Base-by-base conservation (phyloP, 2,888 invertebrate species). In the Drosophila dives region DNA sequence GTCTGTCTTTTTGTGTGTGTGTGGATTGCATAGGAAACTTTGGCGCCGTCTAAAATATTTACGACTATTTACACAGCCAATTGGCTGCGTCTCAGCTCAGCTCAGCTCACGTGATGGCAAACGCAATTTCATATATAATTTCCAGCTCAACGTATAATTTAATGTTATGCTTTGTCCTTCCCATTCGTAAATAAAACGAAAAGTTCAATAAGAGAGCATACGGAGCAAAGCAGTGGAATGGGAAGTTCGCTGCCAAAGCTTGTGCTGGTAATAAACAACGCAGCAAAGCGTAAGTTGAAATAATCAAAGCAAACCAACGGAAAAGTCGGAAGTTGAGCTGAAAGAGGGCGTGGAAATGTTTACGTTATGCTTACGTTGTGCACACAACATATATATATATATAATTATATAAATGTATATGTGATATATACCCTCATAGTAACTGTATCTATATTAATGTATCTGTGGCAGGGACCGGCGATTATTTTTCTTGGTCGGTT, bases 41-140 rank as follows among this genome's bases (percentile, higher is more conserved):
- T 79, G 75, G 80, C 75, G 75, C 54, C 80, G 48, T 59, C 64
- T 77, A 34, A 83, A 87, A 76, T 87, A 83, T 87, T 84, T 83
- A 83, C 76, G 79, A 84, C 80, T 76, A 67, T 83, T 85, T 85
- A 82, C 86, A 75, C 86, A 84, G 83, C 56, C 83, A 75, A 80
- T 84, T 88, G 86, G 67, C 75, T 62, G 69, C 60, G 23, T 20
- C 33, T 34, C 6, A 32, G n/a, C 23, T 20, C 20, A 3, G 15
- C 34, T 36, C 15, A 32, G 20, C 65, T 79, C 77, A 77, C 75
- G 65, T 75, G 77, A 79, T 80, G 63, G 54, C 59, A 26, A 67
- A 62, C 49, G 33, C 38, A 60, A 59, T 70, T 74, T 58, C 32
- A 62, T 75, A 51, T 77, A 62, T 51, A 53, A 59, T 68, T 80